phyloP scores from a whole-genome alignment of 1,140 invertebrate species.

The Drosophila nasuta region DNA sequence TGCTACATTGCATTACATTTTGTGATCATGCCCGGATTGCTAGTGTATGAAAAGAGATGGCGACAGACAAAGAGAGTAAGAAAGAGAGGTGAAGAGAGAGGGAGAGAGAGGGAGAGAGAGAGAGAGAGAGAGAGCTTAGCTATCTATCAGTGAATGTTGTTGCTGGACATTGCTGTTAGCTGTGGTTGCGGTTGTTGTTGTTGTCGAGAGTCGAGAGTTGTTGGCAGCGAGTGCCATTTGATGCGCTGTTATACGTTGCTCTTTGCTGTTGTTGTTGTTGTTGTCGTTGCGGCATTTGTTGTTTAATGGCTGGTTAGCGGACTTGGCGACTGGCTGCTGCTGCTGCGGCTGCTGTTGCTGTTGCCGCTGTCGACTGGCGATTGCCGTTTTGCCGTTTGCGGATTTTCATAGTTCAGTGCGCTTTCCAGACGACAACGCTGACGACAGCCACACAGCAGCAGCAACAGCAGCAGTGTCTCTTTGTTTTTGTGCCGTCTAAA shows the following conservation, averaged over 20 bases:
- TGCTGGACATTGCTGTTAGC: slow-evolving; percentile 16
- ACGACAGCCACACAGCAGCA: slow-evolving; percentile 53
- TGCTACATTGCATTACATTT: background rate
- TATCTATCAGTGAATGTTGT: slow-evolving; percentile 46
- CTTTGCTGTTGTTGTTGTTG: slow-evolving; percentile 43
- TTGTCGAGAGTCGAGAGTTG: slow-evolving; percentile 37
- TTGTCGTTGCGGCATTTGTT: slow-evolving; percentile 49
- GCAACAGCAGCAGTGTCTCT: slow-evolving; percentile 25
- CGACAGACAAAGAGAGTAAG: slow-evolving; percentile 4
- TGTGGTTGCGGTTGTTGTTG: slow-evolving; percentile 23
- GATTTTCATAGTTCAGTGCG: slow-evolving; percentile 82
- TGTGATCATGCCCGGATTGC: background rate
- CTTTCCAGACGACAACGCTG: slow-evolving; percentile 80
- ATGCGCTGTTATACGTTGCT: slow-evolving; percentile 56
- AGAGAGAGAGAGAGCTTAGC: slow-evolving; percentile 3
- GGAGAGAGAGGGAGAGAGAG: slow-evolving; percentile 23
- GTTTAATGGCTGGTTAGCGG: slow-evolving; percentile 54
- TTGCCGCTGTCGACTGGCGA: slow-evolving; percentile 37
- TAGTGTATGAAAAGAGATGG: background rate
- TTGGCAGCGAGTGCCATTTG: slow-evolving; percentile 72
- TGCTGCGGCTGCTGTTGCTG: slow-evolving; percentile 45
- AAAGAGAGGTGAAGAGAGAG: slow-evolving; percentile 8
- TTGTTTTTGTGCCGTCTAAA: slow-evolving; percentile 45
- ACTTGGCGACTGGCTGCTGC: slow-evolving; percentile 47
- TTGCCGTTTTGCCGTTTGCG: slow-evolving; percentile 52